Percentiles rank a stretch among this genome's conserved stretches.
These are phyloP conservation scores for Nymphicus hollandicus DNA, from an alignment of 2,113 vertebrate species.

Conservation along the genomic window DNA sequence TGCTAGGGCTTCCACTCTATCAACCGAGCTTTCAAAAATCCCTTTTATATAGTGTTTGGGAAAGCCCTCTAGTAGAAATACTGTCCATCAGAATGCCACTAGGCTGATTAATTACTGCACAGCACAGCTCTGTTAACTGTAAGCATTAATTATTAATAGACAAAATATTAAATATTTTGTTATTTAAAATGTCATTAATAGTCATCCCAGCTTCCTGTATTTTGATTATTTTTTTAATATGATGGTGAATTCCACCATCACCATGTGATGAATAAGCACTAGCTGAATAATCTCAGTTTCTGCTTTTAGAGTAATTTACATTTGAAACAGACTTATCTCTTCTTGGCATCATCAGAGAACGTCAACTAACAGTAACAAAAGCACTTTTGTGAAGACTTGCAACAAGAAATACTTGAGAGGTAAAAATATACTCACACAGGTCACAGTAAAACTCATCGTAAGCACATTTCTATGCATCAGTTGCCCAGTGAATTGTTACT, in stretches of 20 bases:
- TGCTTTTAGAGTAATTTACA: neutral
- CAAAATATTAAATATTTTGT: neutral
- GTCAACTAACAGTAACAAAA: neutral
- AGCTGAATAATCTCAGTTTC: neutral
- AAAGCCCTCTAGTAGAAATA: neutral
- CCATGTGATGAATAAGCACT: neutral
- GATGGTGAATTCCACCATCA: neutral
- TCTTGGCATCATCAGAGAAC: neutral
- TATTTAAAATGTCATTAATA: neutral
- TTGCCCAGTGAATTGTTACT: fast-evolving
- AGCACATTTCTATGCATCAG: neutral
- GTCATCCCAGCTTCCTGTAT: neutral
- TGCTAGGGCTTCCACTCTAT: neutral
- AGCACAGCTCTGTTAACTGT: neutral
- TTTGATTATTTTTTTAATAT: neutral
- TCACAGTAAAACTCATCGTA: neutral
- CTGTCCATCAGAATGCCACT: neutral
- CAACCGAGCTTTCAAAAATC: neutral
- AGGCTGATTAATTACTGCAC: neutral
- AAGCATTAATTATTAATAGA: neutral
- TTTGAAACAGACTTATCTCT: neutral
- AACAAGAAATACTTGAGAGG: neutral
- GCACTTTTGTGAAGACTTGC: neutral
- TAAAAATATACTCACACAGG: fast-evolving
- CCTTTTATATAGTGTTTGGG: neutral